Base-by-base conservation (phyloP, 1,140 invertebrate genomes). In the Heterodera schachtii region DNA sequence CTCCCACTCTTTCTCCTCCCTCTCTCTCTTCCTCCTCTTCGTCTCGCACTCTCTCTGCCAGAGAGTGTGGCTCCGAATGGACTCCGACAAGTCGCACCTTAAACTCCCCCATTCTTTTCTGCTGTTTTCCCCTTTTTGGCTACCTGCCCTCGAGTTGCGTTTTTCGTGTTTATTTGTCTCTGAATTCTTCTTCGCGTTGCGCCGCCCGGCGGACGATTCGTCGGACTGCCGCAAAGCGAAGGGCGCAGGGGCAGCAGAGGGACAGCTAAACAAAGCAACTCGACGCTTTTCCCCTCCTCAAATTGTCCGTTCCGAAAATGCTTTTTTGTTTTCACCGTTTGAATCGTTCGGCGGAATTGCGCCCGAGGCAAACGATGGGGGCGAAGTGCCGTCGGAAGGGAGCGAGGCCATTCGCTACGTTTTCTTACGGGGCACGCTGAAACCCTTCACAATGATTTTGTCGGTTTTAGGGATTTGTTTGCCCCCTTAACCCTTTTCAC, bases 1-100 rank as follows among this genome's bases (percentile, higher is more conserved):
- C 41, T 79, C 74, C 64, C 19, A n/a, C 74, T 49, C 46, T 46
- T 74, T 80, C 71, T 4, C 19, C 71, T 73, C 49, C 16, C n/a
- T 73, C 16, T 1, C 9, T 4, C 49, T 73, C 13, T 19, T 79
- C 16, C 74, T 79, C 75, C 67, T 79, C 31, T 31, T 31, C 64
- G 49, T 49, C 71, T 52, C 57, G 19, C 9, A 69, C 5, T 43
- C 47, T 64, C 44, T 66, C 57, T n/a, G 69, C 73, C 57, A 74
- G 43, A 3, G 70, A 74, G 11, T 69, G 57, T 2, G 76, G 76
- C 49, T 80, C 73, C 67, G 73, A 74, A 21, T 74, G 69, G 43
- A 74, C 79, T 11, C 79, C 70, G 13, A 80, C n/a, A 49, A 73
- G 57, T 19, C 79, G 79, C n/a, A 74, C 79, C 44, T 69, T 8